These are phyloP conservation scores for Megalopta genalis DNA, from an alignment of 1,140 invertebrate species.

Conservation along the genomic window DNA sequence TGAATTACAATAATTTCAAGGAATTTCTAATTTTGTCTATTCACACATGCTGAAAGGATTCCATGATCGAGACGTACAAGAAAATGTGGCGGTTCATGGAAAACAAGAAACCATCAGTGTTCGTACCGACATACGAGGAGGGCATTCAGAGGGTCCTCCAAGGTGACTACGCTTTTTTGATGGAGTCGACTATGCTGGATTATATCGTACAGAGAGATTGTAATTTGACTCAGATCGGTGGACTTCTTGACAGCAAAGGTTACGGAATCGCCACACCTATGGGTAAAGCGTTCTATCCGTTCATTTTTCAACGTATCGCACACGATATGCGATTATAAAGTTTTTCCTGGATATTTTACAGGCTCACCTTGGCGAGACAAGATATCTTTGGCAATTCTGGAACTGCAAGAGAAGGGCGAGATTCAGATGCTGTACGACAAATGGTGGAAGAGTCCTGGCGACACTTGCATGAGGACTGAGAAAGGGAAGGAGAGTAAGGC, in stretches of 20 bases:
- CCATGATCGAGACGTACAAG: conserved; percentile 90
- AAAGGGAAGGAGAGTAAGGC: conserved; percentile 88
- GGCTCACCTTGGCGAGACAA: conserved; percentile 89
- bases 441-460: conserved; percentile 87
- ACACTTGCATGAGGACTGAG: conserved; percentile 84
- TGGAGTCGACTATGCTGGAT: conserved; percentile 99
- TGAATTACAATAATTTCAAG: too few relatives aligned
- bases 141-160: conserved; percentile 89
- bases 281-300: conserved; percentile 69
- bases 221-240: conserved; percentile 98
- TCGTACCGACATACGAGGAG: conserved; percentile 87
- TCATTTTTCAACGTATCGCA: neutral
- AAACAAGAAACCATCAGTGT: conserved; percentile 86
- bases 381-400: conserved; percentile 87
- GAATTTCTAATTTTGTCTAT: too few relatives aligned
- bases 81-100: conserved; percentile 95
- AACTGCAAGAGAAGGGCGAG: conserved; percentile 88
- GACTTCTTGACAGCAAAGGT: conserved; percentile 95
- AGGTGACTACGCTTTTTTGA: conserved; percentile 98
- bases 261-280: conserved; percentile 88
- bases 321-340: neutral
- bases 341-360: conserved; percentile 56
- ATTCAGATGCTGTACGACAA: conserved; percentile 87
- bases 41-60: conserved; percentile 80
- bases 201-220: conserved; percentile 97